Evolutionary conservation across 2,797 vertebrate species (phyloP), one percentile per base, ranked within the genome.

Genomic region (Gallinago stenura): DNA sequence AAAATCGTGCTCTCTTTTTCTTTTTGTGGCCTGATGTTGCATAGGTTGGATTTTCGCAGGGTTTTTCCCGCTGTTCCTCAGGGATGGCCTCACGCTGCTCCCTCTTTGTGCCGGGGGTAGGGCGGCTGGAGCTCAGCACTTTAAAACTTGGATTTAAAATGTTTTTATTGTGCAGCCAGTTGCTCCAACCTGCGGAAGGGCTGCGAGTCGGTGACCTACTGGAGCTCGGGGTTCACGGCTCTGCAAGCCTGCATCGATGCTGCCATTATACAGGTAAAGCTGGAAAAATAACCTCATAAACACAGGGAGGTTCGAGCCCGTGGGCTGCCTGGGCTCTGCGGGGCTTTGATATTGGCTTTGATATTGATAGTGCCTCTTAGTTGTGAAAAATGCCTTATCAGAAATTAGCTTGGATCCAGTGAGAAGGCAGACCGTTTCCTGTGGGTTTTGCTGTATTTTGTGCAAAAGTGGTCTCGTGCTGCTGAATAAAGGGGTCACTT

Each of bases 201-300:
- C 48, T 99, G 99, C 51, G 98, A 98, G 83, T 99, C 99, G 0
- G 98, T 98, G 20, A 98, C 98, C 9, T 99, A 99, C 97, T 99
- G 99, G 98, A 98, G 98, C 83, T 99, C 99, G 0, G 99, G 99
- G 3, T 99, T 99, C 88, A 97, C 98, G 5, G 98, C 98, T 28
- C 98, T 99, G 41, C 99, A 99, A 94, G 98, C 99, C n/a, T 97
- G 98, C 61, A 99, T 99, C 6, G 99, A 99, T 43, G 98, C 99
- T 15, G 98, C 99, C 35, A 99, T 99, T 87, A 99, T 99, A 76
- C 98, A 99, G 99, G 99, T 99, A 95, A 97, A 82, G 54, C 53
- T 24, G 54, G 21, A 43, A 28, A 79, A 45, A 53, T 2, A 9
- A 14, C 6, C 1, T 6, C 4, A 2, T 5, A 6, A 30, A 33